Evolutionary conservation across 2,113 vertebrate species (phyloP).

Genomic region (Pterocles burchelli): DNA sequence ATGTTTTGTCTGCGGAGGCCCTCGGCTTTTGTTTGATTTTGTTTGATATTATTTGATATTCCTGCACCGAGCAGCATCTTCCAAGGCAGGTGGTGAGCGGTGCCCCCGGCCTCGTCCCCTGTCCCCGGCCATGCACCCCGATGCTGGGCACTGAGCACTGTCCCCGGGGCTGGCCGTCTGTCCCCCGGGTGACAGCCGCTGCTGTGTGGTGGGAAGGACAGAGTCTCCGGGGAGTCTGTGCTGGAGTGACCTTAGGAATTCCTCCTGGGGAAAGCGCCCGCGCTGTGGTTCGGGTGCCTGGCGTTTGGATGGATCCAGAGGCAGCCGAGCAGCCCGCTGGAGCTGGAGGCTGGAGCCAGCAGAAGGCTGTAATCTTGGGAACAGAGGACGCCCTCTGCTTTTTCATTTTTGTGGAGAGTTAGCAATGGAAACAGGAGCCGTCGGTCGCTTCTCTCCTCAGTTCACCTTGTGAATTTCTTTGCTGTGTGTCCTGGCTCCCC

Average conservation of each 20-base stretch:
- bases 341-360: not conserved
- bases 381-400: conserved; percentile 55
- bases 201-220: not conserved
- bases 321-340: not conserved
- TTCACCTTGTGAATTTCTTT: not conserved
- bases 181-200: not conserved
- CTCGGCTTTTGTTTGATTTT: not conserved
- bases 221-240: not conserved
- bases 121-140: not conserved
- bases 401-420: conserved; percentile 45
- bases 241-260: not conserved
- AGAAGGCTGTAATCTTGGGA: not conserved
- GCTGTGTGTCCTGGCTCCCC: not conserved
- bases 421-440: conserved; percentile 16
- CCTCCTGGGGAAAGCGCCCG: not conserved
- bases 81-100: not conserved
- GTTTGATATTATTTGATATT: not conserved
- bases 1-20: not conserved
- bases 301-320: not conserved
- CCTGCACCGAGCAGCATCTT: not conserved
- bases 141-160: too few relatives aligned
- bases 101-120: not conserved
- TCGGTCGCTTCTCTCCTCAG: not conserved
- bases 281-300: not conserved
- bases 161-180: not conserved